Percentiles rank a stretch among this genome's conserved stretches.
phyloP scores from a whole-genome alignment of 2,113 vertebrate species.

The Desmodus rotundus region DNA sequence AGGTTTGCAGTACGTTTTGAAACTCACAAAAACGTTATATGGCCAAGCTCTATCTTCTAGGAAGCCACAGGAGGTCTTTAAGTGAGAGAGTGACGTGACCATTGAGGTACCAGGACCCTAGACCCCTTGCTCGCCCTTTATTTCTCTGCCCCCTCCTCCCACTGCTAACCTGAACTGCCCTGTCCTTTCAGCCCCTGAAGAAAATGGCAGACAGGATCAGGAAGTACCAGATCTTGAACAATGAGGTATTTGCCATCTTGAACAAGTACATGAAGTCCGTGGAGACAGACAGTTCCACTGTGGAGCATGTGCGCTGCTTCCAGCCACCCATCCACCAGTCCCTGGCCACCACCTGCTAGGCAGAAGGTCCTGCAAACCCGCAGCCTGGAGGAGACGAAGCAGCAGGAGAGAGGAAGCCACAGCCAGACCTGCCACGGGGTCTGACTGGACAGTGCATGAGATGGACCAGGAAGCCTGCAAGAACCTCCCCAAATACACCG shows the following conservation, averaged over 20 bases:
- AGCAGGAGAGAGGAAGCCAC: slow-evolving; percentile 37
- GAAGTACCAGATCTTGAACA: slow-evolving; percentile 99
- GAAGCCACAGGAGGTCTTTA: not conserved
- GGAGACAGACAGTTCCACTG: slow-evolving; percentile 98
- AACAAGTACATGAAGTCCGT: slow-evolving; percentile 99
- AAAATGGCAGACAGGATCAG: slow-evolving; percentile 99
- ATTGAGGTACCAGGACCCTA: not conserved
- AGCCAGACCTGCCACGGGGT: not conserved
- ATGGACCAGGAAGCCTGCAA: slow-evolving; percentile 31
- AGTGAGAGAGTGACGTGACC: not conserved
- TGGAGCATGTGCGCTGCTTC: slow-evolving; percentile 99
- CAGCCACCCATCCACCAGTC: slow-evolving; percentile 99
- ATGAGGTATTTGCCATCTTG: slow-evolving; percentile 98
- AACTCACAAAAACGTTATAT: not conserved
- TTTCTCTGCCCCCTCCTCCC: slow-evolving; percentile 24
- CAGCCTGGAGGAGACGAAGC: slow-evolving; percentile 37
- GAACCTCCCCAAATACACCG: slow-evolving; percentile 38
- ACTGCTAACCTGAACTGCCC: not conserved
- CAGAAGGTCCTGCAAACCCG: not conserved
- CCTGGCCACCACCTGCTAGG: slow-evolving; percentile 97
- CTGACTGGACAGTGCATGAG: not conserved
- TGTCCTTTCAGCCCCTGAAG: slow-evolving; percentile 90
- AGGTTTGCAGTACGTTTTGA: not conserved
- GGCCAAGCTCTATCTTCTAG: not conserved
- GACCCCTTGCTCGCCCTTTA: not conserved